Percentiles rank a stretch among this genome's conserved stretches.
phyloP scores from a whole-genome alignment of 1,140 invertebrate genomes.

The Lanistes nyassanus region DNA sequence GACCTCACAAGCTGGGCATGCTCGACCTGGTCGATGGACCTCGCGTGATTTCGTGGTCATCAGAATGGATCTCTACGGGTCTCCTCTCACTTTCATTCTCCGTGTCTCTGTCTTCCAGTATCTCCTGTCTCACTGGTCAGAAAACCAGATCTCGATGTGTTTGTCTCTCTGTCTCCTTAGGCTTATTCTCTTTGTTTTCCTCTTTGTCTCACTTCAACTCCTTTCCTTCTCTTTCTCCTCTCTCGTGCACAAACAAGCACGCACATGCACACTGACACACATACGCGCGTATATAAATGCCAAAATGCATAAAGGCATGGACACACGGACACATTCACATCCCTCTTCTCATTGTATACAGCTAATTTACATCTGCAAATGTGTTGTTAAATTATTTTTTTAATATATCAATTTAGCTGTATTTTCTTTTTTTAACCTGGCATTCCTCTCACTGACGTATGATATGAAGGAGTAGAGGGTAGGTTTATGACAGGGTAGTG shows the following conservation, averaged over 20 bases:
- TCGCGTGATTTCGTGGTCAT: background rate
- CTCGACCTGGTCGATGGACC: slow-evolving; percentile 9
- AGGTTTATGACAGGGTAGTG: no score
- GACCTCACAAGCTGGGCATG: background rate
- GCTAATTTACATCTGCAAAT: no score
- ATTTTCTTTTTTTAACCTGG: no score
- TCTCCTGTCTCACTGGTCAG: background rate
- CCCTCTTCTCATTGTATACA: background rate
- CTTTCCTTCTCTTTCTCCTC: background rate
- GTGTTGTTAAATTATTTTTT: no score
- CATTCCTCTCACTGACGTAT: no score
- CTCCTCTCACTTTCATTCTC: background rate
- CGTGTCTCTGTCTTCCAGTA: background rate
- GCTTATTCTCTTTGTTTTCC: background rate
- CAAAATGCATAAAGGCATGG: background rate
- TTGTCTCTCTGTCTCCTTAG: background rate
- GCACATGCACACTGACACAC: no score
- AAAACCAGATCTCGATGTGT: background rate
- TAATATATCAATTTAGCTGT: no score
- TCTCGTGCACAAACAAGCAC: no score
- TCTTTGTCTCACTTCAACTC: background rate
- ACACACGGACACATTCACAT: background rate
- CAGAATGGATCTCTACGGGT: background rate
- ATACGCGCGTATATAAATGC: no score
- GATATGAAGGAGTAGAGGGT: no score